These are phyloP conservation scores for Antechinus flavipes DNA, from an alignment of 2,113 vertebrate species.

Conservation along the genomic window DNA sequence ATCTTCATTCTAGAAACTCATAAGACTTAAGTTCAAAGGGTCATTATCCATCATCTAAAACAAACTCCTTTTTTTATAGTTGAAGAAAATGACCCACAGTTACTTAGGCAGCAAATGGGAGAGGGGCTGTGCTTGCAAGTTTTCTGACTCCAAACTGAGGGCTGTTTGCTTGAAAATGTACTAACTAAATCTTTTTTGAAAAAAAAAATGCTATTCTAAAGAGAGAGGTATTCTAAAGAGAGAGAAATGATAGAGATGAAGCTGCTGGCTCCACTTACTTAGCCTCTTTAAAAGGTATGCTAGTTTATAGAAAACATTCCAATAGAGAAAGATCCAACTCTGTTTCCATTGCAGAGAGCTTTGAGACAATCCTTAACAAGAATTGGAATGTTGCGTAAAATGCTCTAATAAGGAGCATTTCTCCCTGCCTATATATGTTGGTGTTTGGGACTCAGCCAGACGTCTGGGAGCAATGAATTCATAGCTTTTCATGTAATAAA, in stretches of 20 bases:
- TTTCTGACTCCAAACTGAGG: background rate
- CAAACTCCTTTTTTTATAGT: background rate
- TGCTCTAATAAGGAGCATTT: background rate
- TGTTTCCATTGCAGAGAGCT: background rate
- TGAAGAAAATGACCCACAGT: background rate
- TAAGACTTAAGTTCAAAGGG: background rate
- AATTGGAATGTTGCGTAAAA: background rate
- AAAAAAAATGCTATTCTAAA: background rate
- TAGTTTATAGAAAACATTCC: background rate
- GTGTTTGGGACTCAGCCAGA: conserved; percentile 24
- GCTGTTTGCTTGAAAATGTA: background rate
- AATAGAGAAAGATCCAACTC: conserved; percentile 21
- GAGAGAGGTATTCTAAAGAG: background rate
- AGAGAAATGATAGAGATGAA: background rate
- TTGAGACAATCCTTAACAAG: conserved; percentile 9
- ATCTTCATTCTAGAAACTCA: background rate
- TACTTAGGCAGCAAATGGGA: background rate
- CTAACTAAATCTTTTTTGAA: background rate
- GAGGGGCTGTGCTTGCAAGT: background rate
- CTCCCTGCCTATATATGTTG: background rate
- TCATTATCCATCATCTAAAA: background rate
- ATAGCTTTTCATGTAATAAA: conserved; percentile 60
- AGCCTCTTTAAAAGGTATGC: conserved; percentile 27
- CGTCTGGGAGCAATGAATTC: conserved; percentile 55
- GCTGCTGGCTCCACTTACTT: conserved; percentile 13